Evolutionary conservation across 2,797 vertebrate species (phyloP).

Genomic region (Dicrostonyx torquatus): DNA sequence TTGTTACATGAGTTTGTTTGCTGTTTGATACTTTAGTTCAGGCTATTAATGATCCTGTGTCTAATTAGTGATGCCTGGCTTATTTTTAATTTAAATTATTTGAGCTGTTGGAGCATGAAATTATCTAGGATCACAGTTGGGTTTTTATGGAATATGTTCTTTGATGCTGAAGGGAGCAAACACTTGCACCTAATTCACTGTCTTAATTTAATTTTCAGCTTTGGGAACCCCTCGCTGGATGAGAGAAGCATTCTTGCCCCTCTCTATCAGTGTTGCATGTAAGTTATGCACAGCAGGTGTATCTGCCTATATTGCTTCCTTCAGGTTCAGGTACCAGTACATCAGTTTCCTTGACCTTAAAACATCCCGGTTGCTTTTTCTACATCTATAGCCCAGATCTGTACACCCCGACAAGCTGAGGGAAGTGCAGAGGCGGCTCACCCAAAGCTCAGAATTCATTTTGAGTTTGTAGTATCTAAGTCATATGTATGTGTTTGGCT

Average conservation of each 20-base stretch:
- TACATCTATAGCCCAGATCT: not conserved
- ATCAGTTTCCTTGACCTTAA: not conserved
- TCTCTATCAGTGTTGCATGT: slow-evolving; percentile 99
- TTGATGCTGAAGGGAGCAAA: slow-evolving; percentile 60
- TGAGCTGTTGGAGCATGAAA: slow-evolving; percentile 72
- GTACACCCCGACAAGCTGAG: not conserved
- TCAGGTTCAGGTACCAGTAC: not conserved
- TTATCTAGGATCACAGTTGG: slow-evolving; percentile 67
- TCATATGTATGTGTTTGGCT: not conserved
- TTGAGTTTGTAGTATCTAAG: not conserved
- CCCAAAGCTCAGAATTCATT: slow-evolving; percentile 6
- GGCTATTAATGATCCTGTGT: slow-evolving; percentile 39
- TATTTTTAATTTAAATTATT: slow-evolving; percentile 73
- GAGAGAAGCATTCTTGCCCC: slow-evolving; percentile 98
- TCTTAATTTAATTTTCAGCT: slow-evolving; percentile 89
- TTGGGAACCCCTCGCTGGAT: slow-evolving; percentile 96
- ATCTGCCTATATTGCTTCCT: not conserved
- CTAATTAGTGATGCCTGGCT: slow-evolving; percentile 61
- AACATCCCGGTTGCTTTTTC: not conserved
- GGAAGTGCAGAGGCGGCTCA: not conserved
- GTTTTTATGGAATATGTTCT: slow-evolving; percentile 64
- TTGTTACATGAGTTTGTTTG: not conserved
- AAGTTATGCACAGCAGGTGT: slow-evolving; percentile 83
- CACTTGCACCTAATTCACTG: slow-evolving; percentile 60
- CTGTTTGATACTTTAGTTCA: not conserved